Evolutionary conservation across 2,888 invertebrate genomes (phyloP).

Genomic region (Dugesia japonica): DNA sequence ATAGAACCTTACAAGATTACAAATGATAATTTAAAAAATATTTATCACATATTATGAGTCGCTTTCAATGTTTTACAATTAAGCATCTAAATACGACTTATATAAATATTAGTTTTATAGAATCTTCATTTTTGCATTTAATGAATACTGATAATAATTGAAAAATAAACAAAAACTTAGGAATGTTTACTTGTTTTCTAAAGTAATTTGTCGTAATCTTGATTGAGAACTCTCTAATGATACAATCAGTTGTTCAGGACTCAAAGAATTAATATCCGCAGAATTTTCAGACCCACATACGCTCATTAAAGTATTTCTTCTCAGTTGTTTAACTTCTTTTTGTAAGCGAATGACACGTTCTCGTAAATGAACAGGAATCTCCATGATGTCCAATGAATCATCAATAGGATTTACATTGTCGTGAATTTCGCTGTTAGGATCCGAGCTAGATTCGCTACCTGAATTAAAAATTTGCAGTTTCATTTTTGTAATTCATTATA

Average conservation of each 20-base stretch:
- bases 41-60: too few species aligned
- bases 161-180: too few species aligned
- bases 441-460: background rate
- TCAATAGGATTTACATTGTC: background rate
- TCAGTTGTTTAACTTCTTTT: background rate
- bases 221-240: background rate
- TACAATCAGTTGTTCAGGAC: background rate
- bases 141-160: too few species aligned
- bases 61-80: too few species aligned
- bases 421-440: background rate
- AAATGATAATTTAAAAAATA: too few species aligned
- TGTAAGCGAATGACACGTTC: background rate
- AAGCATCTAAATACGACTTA: too few species aligned
- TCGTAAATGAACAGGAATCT: background rate
- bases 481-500: too few species aligned
- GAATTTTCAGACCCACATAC: background rate
- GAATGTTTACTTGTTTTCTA: slow-evolving; percentile 20
- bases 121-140: too few species aligned
- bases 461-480: background rate
- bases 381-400: background rate
- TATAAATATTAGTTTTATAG: too few species aligned
- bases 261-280: background rate
- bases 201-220: background rate
- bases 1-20: too few species aligned
- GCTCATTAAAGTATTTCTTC: background rate